Conservation (phyloP, 1,140 invertebrate species). For the Pantala flavescens region DNA sequence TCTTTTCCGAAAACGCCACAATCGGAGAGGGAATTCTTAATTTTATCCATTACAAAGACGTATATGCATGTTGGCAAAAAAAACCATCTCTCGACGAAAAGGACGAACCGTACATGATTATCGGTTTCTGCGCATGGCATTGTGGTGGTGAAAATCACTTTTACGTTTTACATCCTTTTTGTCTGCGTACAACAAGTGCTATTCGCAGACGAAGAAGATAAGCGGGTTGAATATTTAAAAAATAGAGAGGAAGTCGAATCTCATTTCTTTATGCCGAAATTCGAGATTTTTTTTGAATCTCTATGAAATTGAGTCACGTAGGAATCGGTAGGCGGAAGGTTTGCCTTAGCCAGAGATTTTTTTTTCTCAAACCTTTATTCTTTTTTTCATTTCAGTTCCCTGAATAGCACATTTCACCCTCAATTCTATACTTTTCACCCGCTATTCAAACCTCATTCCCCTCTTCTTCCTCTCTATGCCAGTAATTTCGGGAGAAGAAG, state of each 20-base stretch:
- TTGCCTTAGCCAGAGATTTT: neutral
- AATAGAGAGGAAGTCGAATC: neutral
- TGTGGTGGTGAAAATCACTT: no score
- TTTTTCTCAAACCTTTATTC: neutral
- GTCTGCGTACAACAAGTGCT: constrained; percentile 1
- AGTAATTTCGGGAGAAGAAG: neutral
- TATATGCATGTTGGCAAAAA: no score
- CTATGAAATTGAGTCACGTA: neutral
- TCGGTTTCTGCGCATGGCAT: no score
- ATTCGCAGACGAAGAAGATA: neutral
- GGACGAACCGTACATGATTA: no score
- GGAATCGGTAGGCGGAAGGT: neutral
- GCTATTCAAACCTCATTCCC: neutral
- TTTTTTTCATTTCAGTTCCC: neutral
- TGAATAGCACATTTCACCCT: neutral
- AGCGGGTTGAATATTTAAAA: neutral
- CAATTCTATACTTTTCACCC: neutral
- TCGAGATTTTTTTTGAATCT: neutral
- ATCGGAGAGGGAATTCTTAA: no score
- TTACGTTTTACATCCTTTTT: neutral
- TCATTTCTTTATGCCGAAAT: neutral
- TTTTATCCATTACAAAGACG: no score
- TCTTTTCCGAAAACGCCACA: no score
- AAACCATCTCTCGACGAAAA: no score
- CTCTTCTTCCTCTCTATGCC: neutral